Conservation (phyloP, 1,140 invertebrate genomes). For the Macrosteles quadrilineatus region DNA sequence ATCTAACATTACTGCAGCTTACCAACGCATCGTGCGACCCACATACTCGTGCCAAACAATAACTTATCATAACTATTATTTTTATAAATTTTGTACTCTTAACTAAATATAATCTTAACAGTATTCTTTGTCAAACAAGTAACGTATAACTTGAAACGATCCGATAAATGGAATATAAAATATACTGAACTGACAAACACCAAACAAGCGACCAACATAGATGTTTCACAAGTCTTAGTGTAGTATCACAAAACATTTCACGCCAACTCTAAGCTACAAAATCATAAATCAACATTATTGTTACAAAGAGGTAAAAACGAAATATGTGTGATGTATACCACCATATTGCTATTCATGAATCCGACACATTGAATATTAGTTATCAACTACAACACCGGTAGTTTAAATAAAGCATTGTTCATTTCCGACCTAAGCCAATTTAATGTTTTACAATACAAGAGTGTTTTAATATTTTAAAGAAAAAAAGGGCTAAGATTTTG, state of each 20-base stretch:
- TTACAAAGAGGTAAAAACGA: background rate
- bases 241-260: constrained; percentile 4
- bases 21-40: background rate
- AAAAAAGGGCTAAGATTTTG: no score
- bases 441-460: no score
- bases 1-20: background rate
- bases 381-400: no score
- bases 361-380: background rate
- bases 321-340: background rate
- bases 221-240: background rate
- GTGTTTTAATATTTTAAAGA: no score
- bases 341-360: background rate
- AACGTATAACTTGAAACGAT: background rate
- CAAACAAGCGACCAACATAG: background rate
- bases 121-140: background rate
- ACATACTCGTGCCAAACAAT: background rate
- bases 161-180: constrained; percentile 13
- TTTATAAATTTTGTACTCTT: background rate
- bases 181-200: background rate
- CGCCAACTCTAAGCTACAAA: background rate
- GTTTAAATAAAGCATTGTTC: no score
- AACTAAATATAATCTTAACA: constrained; percentile 7
- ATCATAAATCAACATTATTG: background rate
- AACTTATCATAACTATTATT: background rate
- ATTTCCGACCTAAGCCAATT: no score